A percentile compares a stretch with the other conserved stretches of the same genome.
These are phyloP conservation scores for Sciurus vulgaris DNA, from an alignment of 2,797 vertebrate species.

Conservation along the genomic window DNA sequence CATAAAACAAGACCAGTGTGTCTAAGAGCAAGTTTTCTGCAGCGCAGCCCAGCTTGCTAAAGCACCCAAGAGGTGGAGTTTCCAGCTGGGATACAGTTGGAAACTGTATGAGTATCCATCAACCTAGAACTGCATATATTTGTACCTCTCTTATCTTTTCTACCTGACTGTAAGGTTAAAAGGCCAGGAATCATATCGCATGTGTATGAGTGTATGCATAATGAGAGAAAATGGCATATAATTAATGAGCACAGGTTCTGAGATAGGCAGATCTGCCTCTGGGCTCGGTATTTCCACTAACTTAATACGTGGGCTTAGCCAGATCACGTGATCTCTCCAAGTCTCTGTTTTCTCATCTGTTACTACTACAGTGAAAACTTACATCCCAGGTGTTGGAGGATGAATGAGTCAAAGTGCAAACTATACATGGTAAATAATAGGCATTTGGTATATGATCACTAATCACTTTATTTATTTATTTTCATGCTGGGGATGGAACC, in stretches of 20 bases:
- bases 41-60: background rate
- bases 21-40: background rate
- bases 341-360: background rate
- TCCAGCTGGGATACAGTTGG: background rate
- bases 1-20: background rate
- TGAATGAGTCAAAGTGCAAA: constrained; percentile 45
- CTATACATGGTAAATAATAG: background rate
- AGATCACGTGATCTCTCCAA: background rate
- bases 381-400: background rate
- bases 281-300: constrained; percentile 31
- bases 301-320: background rate
- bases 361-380: background rate
- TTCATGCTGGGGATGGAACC: background rate
- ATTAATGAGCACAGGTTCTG: constrained; percentile 45
- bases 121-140: background rate
- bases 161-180: constrained; percentile 14
- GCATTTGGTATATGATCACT: background rate
- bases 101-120: background rate
- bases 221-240: constrained; percentile 6
- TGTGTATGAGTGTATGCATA: background rate
- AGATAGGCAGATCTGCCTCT: background rate
- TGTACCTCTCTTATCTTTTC: constrained; percentile 3
- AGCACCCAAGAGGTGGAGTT: background rate
- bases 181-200: constrained; percentile 7
- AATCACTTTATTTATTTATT: background rate